Conservation (phyloP, 2,888 invertebrate species). For the Plebejus anna region DNA sequence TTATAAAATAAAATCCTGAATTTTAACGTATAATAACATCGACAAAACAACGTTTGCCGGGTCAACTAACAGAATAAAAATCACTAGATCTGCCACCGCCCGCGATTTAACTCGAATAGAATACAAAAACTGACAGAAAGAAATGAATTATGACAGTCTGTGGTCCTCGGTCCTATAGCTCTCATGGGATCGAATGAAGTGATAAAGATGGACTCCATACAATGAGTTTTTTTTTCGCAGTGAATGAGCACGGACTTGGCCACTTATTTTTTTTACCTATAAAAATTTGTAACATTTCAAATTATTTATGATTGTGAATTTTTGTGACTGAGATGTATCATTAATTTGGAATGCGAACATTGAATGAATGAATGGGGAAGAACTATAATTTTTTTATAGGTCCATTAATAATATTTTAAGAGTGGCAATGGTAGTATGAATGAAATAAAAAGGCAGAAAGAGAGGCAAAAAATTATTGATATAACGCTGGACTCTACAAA, state of each 20-base stretch:
- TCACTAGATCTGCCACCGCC: neutral
- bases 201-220: slow-evolving; percentile 60
- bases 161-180: slow-evolving; percentile 38
- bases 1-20: too few species aligned
- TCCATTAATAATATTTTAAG: neutral
- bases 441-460: neutral
- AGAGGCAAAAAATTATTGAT: too few species aligned
- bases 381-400: neutral
- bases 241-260: slow-evolving; percentile 42
- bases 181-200: slow-evolving; percentile 72
- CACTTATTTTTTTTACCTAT: slow-evolving; percentile 50
- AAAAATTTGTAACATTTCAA: slow-evolving; percentile 74
- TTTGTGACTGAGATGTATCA: slow-evolving; percentile 42
- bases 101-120: neutral
- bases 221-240: slow-evolving; percentile 54
- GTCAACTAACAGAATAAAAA: neutral
- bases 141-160: slow-evolving; percentile 27
- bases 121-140: slow-evolving; percentile 10
- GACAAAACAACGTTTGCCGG: neutral
- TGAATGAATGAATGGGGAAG: neutral
- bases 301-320: slow-evolving; percentile 66
- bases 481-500: too few species aligned
- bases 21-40: neutral
- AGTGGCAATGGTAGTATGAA: neutral
- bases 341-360: slow-evolving; percentile 12